Evolutionary conservation across 2,113 vertebrate genomes (phyloP).

Genomic region (Strigops habroptila): DNA sequence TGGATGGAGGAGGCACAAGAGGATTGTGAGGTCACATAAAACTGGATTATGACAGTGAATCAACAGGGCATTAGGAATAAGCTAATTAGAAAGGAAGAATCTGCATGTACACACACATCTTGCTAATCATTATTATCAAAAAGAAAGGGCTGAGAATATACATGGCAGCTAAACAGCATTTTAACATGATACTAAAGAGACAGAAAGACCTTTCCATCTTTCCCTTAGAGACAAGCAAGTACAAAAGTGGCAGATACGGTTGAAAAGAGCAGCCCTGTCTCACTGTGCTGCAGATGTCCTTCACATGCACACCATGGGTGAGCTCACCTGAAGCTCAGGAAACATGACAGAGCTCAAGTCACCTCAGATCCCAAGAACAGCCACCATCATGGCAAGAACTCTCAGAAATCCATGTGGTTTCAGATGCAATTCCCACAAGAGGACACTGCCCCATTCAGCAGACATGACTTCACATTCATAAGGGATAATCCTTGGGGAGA

Average conservation of each 20-base stretch:
- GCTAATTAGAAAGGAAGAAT: constrained; percentile 13
- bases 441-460: neutral
- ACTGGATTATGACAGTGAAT: neutral
- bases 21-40: constrained; percentile 7
- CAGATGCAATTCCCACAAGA: neutral
- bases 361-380: neutral
- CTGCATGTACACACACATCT: neutral
- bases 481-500: neutral
- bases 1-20: neutral
- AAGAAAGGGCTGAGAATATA: neutral
- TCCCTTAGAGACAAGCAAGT: neutral
- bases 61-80: neutral
- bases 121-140: neutral
- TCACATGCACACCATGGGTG: neutral
- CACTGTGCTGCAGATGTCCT: neutral
- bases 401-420: neutral
- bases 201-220: neutral
- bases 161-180: neutral
- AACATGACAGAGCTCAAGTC: neutral
- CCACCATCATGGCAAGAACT: neutral
- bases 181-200: neutral
- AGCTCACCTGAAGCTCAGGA: neutral
- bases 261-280: neutral
- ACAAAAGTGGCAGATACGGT: neutral
- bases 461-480: neutral